phyloP scores from a whole-genome alignment of 2,113 vertebrate genomes.

The Sardina pilchardus region DNA sequence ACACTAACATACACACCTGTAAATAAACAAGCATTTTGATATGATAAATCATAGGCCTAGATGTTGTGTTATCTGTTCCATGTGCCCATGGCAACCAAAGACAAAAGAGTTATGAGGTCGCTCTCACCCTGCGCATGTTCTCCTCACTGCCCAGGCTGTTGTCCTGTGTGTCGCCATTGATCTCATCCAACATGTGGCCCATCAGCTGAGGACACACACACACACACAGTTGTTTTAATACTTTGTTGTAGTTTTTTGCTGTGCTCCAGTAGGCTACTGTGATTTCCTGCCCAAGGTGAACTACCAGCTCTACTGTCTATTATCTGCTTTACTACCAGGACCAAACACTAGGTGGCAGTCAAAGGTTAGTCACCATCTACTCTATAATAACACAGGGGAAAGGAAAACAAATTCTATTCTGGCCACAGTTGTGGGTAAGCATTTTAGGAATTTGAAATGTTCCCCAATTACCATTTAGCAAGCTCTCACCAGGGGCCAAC shows the following conservation, averaged over 20 bases:
- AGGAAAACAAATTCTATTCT: background rate
- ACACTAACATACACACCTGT: background rate
- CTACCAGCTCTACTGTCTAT: background rate
- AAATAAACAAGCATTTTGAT: background rate
- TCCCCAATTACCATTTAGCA: too few relatives aligned
- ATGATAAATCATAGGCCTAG: background rate
- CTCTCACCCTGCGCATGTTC: constrained; percentile 16
- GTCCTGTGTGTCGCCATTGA: background rate
- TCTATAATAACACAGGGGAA: background rate
- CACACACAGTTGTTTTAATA: background rate
- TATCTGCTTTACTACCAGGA: background rate
- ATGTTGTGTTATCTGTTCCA: too few relatives aligned
- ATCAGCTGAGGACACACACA: constrained; percentile 3
- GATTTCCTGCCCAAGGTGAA: too few relatives aligned
- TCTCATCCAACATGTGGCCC: background rate
- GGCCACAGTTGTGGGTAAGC: too few relatives aligned
- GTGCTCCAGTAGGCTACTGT: too few relatives aligned
- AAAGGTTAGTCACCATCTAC: background rate
- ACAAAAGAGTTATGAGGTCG: background rate
- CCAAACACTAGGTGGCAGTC: background rate
- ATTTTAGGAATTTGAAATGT: too few relatives aligned
- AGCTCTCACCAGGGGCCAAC: too few relatives aligned
- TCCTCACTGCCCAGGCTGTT: constrained; percentile 24
- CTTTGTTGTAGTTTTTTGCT: background rate
- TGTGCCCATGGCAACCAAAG: background rate